These are phyloP conservation scores for Tachypleus tridentatus DNA, from an alignment of 1,140 invertebrate genomes.

Conservation along the genomic window DNA sequence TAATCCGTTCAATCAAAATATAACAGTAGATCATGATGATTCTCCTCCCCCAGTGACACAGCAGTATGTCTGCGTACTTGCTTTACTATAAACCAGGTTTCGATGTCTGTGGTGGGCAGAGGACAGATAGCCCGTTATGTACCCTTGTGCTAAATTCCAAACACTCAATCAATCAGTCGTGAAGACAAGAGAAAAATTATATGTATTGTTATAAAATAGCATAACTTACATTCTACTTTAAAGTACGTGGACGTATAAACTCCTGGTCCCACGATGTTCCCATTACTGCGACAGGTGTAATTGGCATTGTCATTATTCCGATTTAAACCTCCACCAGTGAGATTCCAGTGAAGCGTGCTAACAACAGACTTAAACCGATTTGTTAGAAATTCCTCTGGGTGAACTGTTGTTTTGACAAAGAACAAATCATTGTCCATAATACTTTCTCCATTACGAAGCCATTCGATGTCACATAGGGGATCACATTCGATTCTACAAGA, in stretches of 20 bases:
- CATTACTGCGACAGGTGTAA: slow-evolving; percentile 67
- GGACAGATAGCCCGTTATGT: too few relatives aligned
- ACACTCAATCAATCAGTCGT: too few relatives aligned
- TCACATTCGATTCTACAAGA: slow-evolving; percentile 79
- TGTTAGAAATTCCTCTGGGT: slow-evolving; percentile 47
- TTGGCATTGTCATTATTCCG: slow-evolving; percentile 59
- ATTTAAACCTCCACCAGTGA: slow-evolving; percentile 53
- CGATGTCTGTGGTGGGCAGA: too few relatives aligned
- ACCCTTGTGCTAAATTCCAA: too few relatives aligned
- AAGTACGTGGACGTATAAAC: slow-evolving; percentile 69
- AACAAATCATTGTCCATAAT: slow-evolving; percentile 21
- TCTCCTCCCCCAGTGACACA: too few relatives aligned
- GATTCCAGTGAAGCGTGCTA: slow-evolving; percentile 65
- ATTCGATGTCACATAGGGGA: slow-evolving; percentile 64
- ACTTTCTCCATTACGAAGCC: slow-evolving; percentile 55
- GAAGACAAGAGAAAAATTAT: too few relatives aligned
- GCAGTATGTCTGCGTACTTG: too few relatives aligned
- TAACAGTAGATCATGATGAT: too few relatives aligned
- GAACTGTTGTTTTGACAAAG: slow-evolving; percentile 45
- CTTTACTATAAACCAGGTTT: too few relatives aligned
- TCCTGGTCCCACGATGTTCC: slow-evolving; percentile 54
- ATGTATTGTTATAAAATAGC: not conserved
- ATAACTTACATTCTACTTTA: slow-evolving; percentile 70
- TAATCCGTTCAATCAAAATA: too few relatives aligned
- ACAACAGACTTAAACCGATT: slow-evolving; percentile 78